phyloP scores from a whole-genome alignment of 2,113 vertebrate genomes.

The Macaca fascicularis region T2T-MFA8v1.1 NC_088387.1:59469501-59470000 shows the following conservation, averaged over 20 bases:
- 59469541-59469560: background rate
- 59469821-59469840: background rate
- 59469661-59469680: background rate
- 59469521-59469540: accelerated
- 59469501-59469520: constrained; percentile 80
- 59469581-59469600: background rate
- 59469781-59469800: background rate
- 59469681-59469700: background rate
- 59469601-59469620: background rate
- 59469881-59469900: background rate
- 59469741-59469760: constrained; percentile 6
- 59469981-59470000: background rate
- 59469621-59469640: background rate
- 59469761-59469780: background rate
- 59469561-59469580: background rate
- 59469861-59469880: background rate
- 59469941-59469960: background rate
- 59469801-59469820: background rate
- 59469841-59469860: background rate
- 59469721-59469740: constrained; percentile 3
- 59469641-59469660: background rate
- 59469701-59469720: background rate
- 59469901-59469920: background rate
- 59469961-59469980: background rate
- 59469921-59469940: background rate